Percentiles rank a stretch among this genome's conserved stretches.
phyloP scores from a whole-genome alignment of 2,888 invertebrate species.

The Tipula unca region DNA sequence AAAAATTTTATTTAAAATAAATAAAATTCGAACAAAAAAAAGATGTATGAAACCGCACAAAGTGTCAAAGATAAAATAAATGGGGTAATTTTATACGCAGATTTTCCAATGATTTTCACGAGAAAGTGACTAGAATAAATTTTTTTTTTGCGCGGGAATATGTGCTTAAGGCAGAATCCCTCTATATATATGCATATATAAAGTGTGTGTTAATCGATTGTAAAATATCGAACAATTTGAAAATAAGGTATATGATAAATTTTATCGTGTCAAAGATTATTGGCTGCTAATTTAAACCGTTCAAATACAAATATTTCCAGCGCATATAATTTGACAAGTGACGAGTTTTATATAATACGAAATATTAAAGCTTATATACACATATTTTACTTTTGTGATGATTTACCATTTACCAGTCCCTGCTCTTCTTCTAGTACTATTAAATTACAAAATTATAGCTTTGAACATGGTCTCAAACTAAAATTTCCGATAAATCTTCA shows the following conservation, averaged over 20 bases:
- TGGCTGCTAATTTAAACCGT: background rate
- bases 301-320: background rate
- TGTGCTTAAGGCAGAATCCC: background rate
- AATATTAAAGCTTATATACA: too few species aligned
- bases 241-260: background rate
- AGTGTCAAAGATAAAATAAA: constrained; percentile 14
- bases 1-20: background rate
- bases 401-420: too few species aligned
- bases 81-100: constrained; percentile 14
- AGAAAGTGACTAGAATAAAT: background rate
- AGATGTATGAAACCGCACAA: background rate
- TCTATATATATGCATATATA: background rate
- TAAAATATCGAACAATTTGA: background rate
- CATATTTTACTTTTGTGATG: too few species aligned
- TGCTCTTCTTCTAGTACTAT: too few species aligned
- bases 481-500: too few species aligned
- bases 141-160: background rate
- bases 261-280: background rate
- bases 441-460: too few species aligned
- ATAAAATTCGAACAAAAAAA: background rate
- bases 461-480: too few species aligned
- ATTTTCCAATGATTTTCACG: background rate
- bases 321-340: too few species aligned
- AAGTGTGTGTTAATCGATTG: background rate
- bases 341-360: too few species aligned